phyloP scores from a whole-genome alignment of 1,140 invertebrate species.

The Drosophila pachea region DNA sequence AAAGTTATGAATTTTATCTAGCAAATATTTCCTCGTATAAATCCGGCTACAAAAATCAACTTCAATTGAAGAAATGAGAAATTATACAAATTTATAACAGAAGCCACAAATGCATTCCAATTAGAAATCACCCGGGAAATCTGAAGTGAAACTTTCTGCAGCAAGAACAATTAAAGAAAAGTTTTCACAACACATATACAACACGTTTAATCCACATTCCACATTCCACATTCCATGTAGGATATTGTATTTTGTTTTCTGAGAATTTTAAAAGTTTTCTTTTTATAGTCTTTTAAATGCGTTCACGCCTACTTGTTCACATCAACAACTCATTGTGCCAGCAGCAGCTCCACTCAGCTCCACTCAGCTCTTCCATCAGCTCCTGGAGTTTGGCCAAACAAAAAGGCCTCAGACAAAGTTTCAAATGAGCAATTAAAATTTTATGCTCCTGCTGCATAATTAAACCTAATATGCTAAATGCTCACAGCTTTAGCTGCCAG shows the following conservation, averaged over 20 bases:
- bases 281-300: conserved; percentile 13
- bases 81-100: too few species aligned
- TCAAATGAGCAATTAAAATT: conserved; percentile 65
- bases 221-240: not conserved
- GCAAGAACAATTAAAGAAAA: too few species aligned
- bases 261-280: not conserved
- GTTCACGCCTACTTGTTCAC: not conserved
- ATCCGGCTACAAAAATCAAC: too few species aligned
- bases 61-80: too few species aligned
- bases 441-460: conserved; percentile 52
- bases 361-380: not conserved
- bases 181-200: not conserved
- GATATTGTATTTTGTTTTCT: not conserved
- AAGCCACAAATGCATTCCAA: too few species aligned
- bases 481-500: conserved; percentile 1
- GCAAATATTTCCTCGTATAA: too few species aligned
- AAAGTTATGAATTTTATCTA: too few species aligned
- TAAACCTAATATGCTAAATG: conserved; percentile 56
- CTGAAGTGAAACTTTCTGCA: too few species aligned
- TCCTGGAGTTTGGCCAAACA: not conserved
- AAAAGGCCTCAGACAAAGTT: conserved; percentile 40
- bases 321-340: not conserved
- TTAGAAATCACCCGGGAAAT: too few species aligned
- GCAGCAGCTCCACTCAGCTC: not conserved
- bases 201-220: not conserved